These are phyloP conservation scores for Epizoanthus rinbou DNA, from an alignment of 92 coral and sea anemone species.

Conservation along the genomic window DNA sequence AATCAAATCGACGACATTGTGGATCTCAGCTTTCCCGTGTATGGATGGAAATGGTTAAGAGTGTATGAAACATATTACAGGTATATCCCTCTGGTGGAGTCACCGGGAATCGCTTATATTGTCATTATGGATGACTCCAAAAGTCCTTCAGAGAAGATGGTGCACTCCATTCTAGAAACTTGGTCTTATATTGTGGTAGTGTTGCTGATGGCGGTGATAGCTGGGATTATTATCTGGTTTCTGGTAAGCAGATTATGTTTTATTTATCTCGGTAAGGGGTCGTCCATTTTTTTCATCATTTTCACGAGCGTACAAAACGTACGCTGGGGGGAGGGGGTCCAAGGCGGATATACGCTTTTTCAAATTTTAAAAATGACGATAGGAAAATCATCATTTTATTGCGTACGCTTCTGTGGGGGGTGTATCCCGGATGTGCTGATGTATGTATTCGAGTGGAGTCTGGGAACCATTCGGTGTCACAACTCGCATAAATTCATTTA, in stretches of 20 bases:
- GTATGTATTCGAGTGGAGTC: too few species aligned
- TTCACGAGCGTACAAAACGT: too few species aligned
- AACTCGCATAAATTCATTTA: too few species aligned
- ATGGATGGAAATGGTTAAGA: slow-evolving; percentile 82
- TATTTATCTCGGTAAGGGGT: too few species aligned
- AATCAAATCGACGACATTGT: slow-evolving; percentile 43
- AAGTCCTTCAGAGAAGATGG: slow-evolving; percentile 53
- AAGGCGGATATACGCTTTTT: too few species aligned
- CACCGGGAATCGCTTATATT: slow-evolving; percentile 82
- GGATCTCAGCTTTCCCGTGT: slow-evolving; percentile 81
- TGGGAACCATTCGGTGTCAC: too few species aligned
- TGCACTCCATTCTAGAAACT: slow-evolving; percentile 52
- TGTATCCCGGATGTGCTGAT: too few species aligned
- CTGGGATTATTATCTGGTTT: slow-evolving; percentile 77
- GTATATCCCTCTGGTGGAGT: slow-evolving; percentile 74
- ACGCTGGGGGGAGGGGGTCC: too few species aligned
- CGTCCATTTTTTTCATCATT: neutral
- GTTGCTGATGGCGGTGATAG: slow-evolving; percentile 58
- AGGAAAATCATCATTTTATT: too few species aligned
- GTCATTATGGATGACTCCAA: slow-evolving; percentile 54
- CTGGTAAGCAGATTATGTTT: slow-evolving; percentile 56
- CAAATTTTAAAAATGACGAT: too few species aligned
- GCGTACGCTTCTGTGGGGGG: too few species aligned
- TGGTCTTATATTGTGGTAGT: slow-evolving; percentile 72
- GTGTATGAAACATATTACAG: slow-evolving; percentile 55